phyloP scores from a whole-genome alignment of 2,113 vertebrate species.

The Circaetus gallicus region DNA sequence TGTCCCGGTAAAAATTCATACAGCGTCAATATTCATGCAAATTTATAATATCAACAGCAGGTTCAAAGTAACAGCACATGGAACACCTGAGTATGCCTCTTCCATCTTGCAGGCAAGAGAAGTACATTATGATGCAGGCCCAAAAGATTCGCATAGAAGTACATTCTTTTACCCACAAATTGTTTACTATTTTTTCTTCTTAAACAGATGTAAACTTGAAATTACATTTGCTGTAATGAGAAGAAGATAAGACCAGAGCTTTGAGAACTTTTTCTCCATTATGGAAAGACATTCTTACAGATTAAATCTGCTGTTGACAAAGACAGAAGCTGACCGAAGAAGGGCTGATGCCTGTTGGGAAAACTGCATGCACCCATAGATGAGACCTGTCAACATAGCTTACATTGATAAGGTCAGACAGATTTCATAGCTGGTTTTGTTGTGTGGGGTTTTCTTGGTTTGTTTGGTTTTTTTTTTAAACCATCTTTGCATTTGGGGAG shows the following conservation, averaged over 20 bases:
- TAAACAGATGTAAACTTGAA: not conserved
- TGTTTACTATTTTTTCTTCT: not conserved
- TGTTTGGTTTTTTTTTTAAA: not conserved
- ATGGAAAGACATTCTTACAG: not conserved
- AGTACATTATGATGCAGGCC: not conserved
- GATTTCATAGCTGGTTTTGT: not conserved
- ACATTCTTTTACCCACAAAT: not conserved
- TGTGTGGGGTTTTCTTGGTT: not conserved
- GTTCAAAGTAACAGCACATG: not conserved
- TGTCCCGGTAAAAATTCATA: not conserved
- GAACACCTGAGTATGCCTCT: not conserved
- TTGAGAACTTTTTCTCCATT: not conserved
- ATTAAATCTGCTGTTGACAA: constrained; percentile 2
- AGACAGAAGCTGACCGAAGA: not conserved
- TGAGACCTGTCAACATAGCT: constrained; percentile 16
- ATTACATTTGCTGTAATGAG: not conserved
- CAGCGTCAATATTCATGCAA: not conserved
- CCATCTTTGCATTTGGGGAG: not conserved
- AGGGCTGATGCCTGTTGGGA: not conserved
- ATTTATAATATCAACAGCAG: not conserved
- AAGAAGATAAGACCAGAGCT: not conserved
- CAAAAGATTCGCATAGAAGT: not conserved
- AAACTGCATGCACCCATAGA: not conserved
- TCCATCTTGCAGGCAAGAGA: not conserved
- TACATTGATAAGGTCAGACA: constrained; percentile 34